phyloP scores from a whole-genome alignment of 2,797 vertebrate genomes.

The Lycodopsis pacificus region DNA sequence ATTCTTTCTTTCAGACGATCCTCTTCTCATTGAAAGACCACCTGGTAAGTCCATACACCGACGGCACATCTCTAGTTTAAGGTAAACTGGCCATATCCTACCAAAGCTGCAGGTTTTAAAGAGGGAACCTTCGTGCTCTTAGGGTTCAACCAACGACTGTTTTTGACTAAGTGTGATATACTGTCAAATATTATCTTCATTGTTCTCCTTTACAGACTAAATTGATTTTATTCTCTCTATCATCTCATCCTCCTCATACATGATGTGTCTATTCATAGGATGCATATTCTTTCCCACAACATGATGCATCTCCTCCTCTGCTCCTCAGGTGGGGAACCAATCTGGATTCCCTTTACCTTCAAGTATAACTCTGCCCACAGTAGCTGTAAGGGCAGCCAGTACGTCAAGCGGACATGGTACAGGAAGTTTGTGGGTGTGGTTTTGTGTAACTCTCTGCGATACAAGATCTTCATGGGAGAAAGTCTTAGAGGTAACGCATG shows the following conservation, averaged over 20 bases:
- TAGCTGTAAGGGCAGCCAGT: constrained; percentile 94
- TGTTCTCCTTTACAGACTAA: background rate
- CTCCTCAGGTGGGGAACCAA: constrained; percentile 93
- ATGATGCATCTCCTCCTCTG: background rate
- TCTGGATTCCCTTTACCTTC: constrained; percentile 96
- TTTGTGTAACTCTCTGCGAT: constrained; percentile 97
- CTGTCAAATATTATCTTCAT: background rate
- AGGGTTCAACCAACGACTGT: background rate
- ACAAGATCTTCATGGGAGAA: constrained; percentile 99
- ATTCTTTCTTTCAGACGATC: constrained; percentile 89
- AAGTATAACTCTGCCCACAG: constrained; percentile 92
- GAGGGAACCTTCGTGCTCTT: background rate
- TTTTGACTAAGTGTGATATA: background rate
- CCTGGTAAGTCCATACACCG: constrained; percentile 88
- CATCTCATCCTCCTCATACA: background rate
- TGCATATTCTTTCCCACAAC: background rate
- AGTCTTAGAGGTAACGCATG: constrained; percentile 89
- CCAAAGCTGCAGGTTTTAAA: constrained; percentile 8
- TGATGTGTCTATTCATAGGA: background rate
- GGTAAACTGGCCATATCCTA: constrained; percentile 18
- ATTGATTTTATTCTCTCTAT: background rate
- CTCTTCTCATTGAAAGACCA: constrained; percentile 95
- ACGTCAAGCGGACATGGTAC: constrained; percentile 97
- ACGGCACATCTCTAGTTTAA: constrained; percentile 15
- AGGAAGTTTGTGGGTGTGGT: constrained; percentile 97